Evolutionary conservation across 2,888 invertebrate species (phyloP), one percentile per base, ranked within the genome.

Genomic region (Idaea biselata): DNA sequence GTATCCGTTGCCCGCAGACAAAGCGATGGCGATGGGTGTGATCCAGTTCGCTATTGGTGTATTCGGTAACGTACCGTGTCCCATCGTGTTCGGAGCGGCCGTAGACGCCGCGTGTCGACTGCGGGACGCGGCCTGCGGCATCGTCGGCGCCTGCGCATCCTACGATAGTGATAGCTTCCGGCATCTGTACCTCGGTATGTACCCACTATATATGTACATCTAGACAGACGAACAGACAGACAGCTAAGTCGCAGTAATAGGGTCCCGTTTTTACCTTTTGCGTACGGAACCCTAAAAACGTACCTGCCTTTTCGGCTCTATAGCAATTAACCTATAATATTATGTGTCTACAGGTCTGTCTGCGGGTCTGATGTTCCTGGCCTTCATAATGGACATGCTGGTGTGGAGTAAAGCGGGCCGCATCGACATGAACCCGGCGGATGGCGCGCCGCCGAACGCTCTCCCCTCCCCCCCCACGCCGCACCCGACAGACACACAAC

Each of bases 51-150:
- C 98, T 63, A 97, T 98, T 71, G 98, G 98, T 64, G 94, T 98
- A 72, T 97, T 98, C 89, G 98, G 97, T 73, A 98, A 98, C 89
- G 97, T 98, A 80, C 98, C 98, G 74, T 98, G 98, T 87, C 97
- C 98, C n/a, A 97, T 98, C 74, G 95, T 98, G 74, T 98, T 98
- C 88, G 98, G 98, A 66, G 96, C 97, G 57, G 97, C 98, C 55
- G 96, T 98, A 63, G 98, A 98, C 93, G 97, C 97, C 1, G 97
- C 98, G 6, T 98, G 98, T 84, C 94, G 97, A 44, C 95, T 97
- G 73, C 97, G 98, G 94, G 97, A 97, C 86, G 94, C 94, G 64
- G 94, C 96, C 2, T 97, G 97, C 83, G 96, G 96, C 58, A 94
- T 96, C 78, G 92, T 95, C 74, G 97, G 97, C 65, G 97, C 97